A percentile compares a stretch with the other conserved stretches of the same genome.
These are phyloP conservation scores for chimpanzee (Pan troglodytes) DNA, from an alignment of 2,113 vertebrate genomes.

Conservation along the genomic window DNA sequence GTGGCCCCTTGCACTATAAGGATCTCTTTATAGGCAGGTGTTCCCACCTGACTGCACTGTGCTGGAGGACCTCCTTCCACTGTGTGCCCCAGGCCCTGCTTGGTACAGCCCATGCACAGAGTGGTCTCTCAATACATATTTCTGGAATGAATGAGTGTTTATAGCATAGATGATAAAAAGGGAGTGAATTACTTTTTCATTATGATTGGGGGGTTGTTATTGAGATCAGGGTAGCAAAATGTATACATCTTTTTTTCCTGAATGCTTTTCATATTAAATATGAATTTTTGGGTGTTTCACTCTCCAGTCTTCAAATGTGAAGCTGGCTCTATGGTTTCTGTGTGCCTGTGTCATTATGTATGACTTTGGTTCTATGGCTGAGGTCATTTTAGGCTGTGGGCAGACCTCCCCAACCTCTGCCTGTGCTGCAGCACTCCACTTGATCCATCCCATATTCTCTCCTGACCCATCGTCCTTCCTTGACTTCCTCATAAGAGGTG, in stretches of 20 bases:
- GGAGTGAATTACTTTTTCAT: neutral
- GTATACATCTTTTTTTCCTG: neutral
- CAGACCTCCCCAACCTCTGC: neutral
- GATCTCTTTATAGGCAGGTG: neutral
- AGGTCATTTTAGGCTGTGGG: neutral
- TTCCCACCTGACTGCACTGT: neutral
- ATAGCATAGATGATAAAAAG: neutral
- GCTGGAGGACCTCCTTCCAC: neutral
- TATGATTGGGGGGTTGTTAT: neutral
- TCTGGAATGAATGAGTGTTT: neutral
- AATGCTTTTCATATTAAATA: neutral
- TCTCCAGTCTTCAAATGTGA: neutral
- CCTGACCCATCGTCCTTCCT: fast-evolving
- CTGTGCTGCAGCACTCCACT: neutral
- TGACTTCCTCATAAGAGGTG: too few relatives aligned
- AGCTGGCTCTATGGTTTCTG: neutral
- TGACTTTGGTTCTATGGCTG: neutral
- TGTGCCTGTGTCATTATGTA: neutral
- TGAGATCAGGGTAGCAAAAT: neutral
- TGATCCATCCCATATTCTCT: neutral
- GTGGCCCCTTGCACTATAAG: fast-evolving
- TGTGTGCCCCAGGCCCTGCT: neutral
- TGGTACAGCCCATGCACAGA: neutral
- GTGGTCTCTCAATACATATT: neutral
- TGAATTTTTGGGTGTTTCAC: neutral